Evolutionary conservation across 2,797 vertebrate species (phyloP).

Genomic region (Kryptolebias ocellatus): DNA sequence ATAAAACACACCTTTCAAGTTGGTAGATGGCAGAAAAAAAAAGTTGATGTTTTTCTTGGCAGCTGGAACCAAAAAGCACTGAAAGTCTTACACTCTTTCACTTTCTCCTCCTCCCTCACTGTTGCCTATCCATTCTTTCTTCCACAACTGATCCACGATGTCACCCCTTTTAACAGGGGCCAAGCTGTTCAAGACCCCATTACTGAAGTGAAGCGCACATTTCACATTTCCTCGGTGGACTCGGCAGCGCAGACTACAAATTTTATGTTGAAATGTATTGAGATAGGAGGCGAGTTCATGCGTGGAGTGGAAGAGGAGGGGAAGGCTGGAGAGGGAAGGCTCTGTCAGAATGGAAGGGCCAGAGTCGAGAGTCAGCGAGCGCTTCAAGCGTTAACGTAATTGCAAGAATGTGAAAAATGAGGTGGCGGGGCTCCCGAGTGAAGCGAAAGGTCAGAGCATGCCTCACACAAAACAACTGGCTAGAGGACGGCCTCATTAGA

Average conservation of each 20-base stretch:
- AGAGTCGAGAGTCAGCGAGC: constrained; percentile 90
- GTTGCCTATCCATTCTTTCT: constrained; percentile 66
- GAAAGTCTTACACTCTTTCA: constrained; percentile 61
- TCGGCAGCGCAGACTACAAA: constrained; percentile 70
- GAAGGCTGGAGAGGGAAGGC: constrained; percentile 84
- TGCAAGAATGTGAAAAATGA: constrained; percentile 99
- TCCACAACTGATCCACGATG: constrained; percentile 73
- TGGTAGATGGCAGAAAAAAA: constrained; percentile 50
- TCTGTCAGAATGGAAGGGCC: constrained; percentile 90
- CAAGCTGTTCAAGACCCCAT: constrained; percentile 83
- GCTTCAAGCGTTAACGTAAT: constrained; percentile 99
- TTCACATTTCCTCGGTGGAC: constrained; percentile 71
- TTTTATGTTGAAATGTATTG: constrained; percentile 77
- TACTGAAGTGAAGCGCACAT: constrained; percentile 74
- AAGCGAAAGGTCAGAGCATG: constrained; percentile 95
- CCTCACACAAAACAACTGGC: constrained; percentile 96
- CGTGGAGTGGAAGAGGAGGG: constrained; percentile 64
- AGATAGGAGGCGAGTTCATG: constrained; percentile 72
- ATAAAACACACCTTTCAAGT: constrained; percentile 72
- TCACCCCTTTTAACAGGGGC: constrained; percentile 83
- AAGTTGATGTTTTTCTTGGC: constrained; percentile 70
- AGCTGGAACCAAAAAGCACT: constrained; percentile 68
- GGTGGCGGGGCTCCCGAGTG: constrained; percentile 92
- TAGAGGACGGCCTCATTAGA: constrained; percentile 96
- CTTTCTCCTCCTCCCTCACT: constrained; percentile 28